Evolutionary conservation across 2,113 vertebrate species (phyloP), one percentile per base, ranked within the genome.

Genomic region (Monarcha castaneiventris): DNA sequence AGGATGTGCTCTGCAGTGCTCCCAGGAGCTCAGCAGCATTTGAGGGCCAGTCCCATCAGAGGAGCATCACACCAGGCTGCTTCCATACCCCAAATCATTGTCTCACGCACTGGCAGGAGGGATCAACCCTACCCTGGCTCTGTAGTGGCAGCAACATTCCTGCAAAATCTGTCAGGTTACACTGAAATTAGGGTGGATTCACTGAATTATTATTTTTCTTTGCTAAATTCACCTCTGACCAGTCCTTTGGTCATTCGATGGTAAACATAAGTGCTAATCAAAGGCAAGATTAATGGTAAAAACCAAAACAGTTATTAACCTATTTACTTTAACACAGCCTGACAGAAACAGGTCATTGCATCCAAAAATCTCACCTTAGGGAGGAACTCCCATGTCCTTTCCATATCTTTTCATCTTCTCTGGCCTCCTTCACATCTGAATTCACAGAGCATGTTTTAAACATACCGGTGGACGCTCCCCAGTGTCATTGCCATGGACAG

Each of bases 371-470:
- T 52, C 51, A 86, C 61, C 19, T 71, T 29, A 32, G 52, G 27
- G 64, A 93, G 35, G 84, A 90, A 61, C 27, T 93, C 52, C 61
- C 25, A 55, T 29, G 59, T 46, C 51, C 46, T 27, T 81, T 86
- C 59, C 76, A 48, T 0, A 0, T 71, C 61, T 77, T 90, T 67
- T 62, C 52, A 52, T 52, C 52, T 86, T 35, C 35, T 63, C 76
- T 72, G 76, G 68, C 52, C 86, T 89, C 33, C 43, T 86, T 74
- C 88, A 84, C 59, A 33, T 55, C 83, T 5, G 1, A 80, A 86
- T 55, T 86, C 83, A 74, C 51, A 48, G 10, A 66, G 41, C 37
- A 83, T n/a, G 63, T 93, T 94, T 92, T 84, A 94, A 85, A 74
- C 59, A 63, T 52, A 16, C 27, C 9, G 7, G 48, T 74, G 88